Evolutionary conservation across 2,888 invertebrate species (phyloP).

Genomic region (Orthonevra nobilis): DNA sequence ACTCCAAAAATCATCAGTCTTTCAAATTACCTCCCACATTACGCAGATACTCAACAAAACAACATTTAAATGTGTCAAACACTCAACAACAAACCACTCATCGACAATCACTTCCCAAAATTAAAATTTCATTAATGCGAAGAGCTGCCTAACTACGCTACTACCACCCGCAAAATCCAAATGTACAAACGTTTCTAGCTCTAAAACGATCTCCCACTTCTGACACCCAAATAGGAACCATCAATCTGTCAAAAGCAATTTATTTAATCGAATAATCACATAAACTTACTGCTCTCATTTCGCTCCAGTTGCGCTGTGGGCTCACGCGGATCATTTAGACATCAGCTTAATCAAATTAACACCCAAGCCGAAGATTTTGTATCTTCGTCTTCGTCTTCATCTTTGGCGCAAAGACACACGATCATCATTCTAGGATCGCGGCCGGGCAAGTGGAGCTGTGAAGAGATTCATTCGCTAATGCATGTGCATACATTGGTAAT

Average conservation of each 20-base stretch:
- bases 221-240: slow-evolving; percentile 31
- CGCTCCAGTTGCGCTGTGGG: slow-evolving; percentile 4
- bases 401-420: slow-evolving; percentile 11
- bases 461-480: slow-evolving; percentile 46
- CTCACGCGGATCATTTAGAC: slow-evolving; percentile 63
- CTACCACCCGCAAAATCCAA: slow-evolving; percentile 9
- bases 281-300: slow-evolving; percentile 15
- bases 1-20: slow-evolving; percentile 15
- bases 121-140: background rate
- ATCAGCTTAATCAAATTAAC: slow-evolving; percentile 68
- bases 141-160: slow-evolving; percentile 14
- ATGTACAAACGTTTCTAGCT: too few relatives aligned
- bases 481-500: slow-evolving; percentile 68
- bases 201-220: slow-evolving; percentile 6
- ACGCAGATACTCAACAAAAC: background rate
- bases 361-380: slow-evolving; percentile 54
- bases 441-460: slow-evolving; percentile 2
- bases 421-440: slow-evolving; percentile 25
- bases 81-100: slow-evolving; percentile 4
- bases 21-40: slow-evolving; percentile 10
- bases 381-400: too few relatives aligned
- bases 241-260: slow-evolving; percentile 53
- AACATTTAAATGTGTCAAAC: slow-evolving; percentile 36
- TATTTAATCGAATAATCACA: slow-evolving; percentile 36
- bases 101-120: slow-evolving; percentile 2